Evolutionary conservation across 2,888 invertebrate species (phyloP).

Genomic region (Oscheius myriophilus): DNA sequence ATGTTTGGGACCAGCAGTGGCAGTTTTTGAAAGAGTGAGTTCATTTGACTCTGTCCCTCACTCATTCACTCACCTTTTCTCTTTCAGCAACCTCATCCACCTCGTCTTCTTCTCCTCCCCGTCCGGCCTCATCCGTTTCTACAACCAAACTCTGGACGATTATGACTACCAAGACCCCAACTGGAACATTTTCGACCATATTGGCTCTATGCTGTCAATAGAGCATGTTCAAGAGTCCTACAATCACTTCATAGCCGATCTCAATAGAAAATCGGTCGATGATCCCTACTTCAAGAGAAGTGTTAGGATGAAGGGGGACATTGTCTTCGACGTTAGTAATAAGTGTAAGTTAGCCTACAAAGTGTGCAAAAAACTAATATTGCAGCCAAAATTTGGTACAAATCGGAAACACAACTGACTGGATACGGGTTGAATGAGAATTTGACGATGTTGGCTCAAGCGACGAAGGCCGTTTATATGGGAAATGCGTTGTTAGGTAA

Average conservation of each 20-base stretch:
- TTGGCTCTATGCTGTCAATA: constrained; percentile 39
- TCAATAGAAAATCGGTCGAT: constrained; percentile 64
- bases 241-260: constrained; percentile 67
- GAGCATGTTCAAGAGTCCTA: constrained; percentile 54
- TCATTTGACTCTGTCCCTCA: constrained; percentile 53
- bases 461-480: constrained; percentile 61
- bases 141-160: constrained; percentile 56
- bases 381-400: constrained; percentile 66
- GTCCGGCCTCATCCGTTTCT: constrained; percentile 68
- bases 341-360: constrained; percentile 45
- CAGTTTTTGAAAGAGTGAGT: constrained; percentile 54
- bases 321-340: constrained; percentile 65
- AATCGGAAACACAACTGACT: constrained; percentile 45
- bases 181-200: constrained; percentile 47
- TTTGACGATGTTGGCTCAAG: constrained; percentile 63
- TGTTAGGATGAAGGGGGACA: constrained; percentile 63
- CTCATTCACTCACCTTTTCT: constrained; percentile 67
- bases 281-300: constrained; percentile 68
- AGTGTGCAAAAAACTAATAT: neutral
- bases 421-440: constrained; percentile 66
- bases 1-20: constrained; percentile 66
- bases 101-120: constrained; percentile 67
- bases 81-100: constrained; percentile 63
- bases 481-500: constrained; percentile 65
- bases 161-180: constrained; percentile 53